Evolutionary conservation across 2,888 invertebrate genomes (phyloP).

Genomic region (Lasius fuliginosus): DNA sequence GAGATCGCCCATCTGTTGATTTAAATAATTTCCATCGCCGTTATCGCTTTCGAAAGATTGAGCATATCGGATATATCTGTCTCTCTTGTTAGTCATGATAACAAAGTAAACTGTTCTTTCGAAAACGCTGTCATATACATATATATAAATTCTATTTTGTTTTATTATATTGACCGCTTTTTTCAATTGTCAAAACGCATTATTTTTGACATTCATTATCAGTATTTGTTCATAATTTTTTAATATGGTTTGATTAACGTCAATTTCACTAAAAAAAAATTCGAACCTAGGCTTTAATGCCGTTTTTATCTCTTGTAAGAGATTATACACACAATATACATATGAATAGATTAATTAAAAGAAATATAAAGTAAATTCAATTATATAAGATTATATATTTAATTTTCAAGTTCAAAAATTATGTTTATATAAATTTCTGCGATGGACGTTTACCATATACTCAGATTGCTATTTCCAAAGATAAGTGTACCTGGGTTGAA

Average conservation of each 20-base stretch:
- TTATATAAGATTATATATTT: neutral
- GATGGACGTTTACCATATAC: neutral
- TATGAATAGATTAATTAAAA: neutral
- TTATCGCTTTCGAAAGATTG: neutral
- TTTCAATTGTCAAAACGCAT: no score
- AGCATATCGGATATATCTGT: neutral
- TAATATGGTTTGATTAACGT: neutral
- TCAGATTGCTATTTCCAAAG: constrained; percentile 54
- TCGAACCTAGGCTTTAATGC: neutral
- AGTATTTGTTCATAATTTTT: neutral
- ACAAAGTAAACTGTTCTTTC: neutral
- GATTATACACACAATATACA: neutral
- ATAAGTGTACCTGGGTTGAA: constrained; percentile 65
- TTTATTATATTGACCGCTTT: no score
- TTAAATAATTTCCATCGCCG: neutral
- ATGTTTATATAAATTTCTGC: neutral
- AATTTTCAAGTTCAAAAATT: neutral
- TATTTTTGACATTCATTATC: no score
- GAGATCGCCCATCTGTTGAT: no score
- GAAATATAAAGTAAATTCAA: neutral
- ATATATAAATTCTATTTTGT: no score
- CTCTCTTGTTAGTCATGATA: neutral
- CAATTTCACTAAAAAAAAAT: neutral
- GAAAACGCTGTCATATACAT: neutral
- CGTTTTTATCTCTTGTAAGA: neutral